Evolutionary conservation across 2,888 invertebrate genomes (phyloP).

Genomic region (Opisthograptis luteolata): DNA sequence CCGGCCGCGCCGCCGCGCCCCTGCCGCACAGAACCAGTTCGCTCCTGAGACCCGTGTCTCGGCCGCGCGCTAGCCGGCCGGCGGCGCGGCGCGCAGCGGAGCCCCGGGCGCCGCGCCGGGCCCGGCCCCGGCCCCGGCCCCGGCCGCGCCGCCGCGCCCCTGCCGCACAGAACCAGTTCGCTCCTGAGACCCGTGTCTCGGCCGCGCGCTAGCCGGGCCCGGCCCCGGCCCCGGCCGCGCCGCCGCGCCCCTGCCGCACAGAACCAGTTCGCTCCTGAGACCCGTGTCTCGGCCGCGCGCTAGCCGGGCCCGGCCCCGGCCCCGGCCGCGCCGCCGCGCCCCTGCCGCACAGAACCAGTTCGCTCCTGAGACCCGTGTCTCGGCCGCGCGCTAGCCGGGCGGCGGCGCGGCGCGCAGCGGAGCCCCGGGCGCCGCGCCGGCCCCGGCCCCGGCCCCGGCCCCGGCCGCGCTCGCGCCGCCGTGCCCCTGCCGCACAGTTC

Average conservation of each 20-base stretch:
- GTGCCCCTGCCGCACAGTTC: slow-evolving; percentile 15
- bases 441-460: slow-evolving; percentile 76
- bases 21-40: slow-evolving; percentile 28
- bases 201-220: slow-evolving; percentile 70
- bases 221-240: slow-evolving; percentile 60
- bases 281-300: too few relatives aligned
- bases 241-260: slow-evolving; percentile 31
- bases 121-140: slow-evolving; percentile 74
- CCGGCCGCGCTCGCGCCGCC: too few relatives aligned
- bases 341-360: slow-evolving; percentile 32
- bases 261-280: too few relatives aligned
- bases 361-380: slow-evolving; percentile 15
- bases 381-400: slow-evolving; percentile 50
- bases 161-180: too few relatives aligned
- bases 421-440: slow-evolving; percentile 64
- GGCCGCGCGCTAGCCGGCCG: slow-evolving; percentile 53
- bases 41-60: slow-evolving; percentile 23
- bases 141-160: slow-evolving; percentile 64
- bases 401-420: slow-evolving; percentile 86
- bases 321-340: slow-evolving; percentile 85
- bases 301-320: slow-evolving; percentile 41
- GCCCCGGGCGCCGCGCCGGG: slow-evolving; percentile 66
- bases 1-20: slow-evolving; percentile 84
- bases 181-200: too few relatives aligned
- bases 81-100: slow-evolving; percentile 86